Evolutionary conservation across 2,797 vertebrate species (phyloP), one percentile per base, ranked within the genome.

Genomic region (Alosa sapidissima): DNA sequence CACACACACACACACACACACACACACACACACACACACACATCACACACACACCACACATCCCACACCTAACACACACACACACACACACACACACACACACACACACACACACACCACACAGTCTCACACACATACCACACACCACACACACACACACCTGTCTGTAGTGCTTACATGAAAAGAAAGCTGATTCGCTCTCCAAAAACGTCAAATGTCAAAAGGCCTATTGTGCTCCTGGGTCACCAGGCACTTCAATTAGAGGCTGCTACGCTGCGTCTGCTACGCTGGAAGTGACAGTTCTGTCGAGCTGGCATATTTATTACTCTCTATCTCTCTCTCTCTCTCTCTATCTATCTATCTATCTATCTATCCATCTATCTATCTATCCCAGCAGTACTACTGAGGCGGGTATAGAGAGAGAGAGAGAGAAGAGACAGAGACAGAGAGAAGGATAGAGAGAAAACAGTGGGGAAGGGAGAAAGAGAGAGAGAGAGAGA

Each of bases 151-250:
- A 58, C 54, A 58, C 54, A 21, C 19, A 58, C 85, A 88, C 91
- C 92, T 94, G 93, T 94, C 92, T 92, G 85, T 91, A 90, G 91
- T 91, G 91, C 90, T 94, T 93, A 91, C 87, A 91, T 92, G 89
- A 90, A 91, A 91, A 93, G 92, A 93, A 93, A 93, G 91, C 91
- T 90, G 93, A 94, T 92, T 92, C 87, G 90, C 92, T 91, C 94
- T 94, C 92, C 93, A 92, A 94, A 93, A 93, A 91, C 90, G 91
- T 93, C 93, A 92, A 89, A 92, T 92, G 93, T 95, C 93, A 94
- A 94, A 84, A 91, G 89, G 91, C 91, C 93, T 92, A 92, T 92
- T 92, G 93, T 91, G 91, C 93, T 93, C 93, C 24, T 2, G 62
- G 62, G 24, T 33, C 62, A 65, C 62, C 28, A 33, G 93, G 93